Evolutionary conservation across 1,140 invertebrate species (phyloP).

Genomic region (Chironomus tepperi): DNA sequence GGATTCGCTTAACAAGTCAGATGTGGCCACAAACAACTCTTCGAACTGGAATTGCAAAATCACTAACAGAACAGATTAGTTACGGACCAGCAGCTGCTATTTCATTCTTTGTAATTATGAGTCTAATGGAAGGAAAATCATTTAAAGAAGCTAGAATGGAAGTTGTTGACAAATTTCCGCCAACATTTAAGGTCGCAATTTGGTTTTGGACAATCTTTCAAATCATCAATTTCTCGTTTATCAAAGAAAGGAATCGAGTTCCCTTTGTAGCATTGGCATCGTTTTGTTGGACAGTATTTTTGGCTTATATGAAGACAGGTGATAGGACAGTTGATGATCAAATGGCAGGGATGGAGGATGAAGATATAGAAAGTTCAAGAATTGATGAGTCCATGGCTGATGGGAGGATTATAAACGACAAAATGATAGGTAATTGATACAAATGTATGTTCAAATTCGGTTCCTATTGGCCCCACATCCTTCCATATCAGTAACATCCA

Average conservation of each 20-base stretch:
- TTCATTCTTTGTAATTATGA: slow-evolving; percentile 75
- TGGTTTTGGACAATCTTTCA: slow-evolving; percentile 75
- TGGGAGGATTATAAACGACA: no score
- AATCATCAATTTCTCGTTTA: slow-evolving; percentile 68
- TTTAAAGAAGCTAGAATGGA: slow-evolving; percentile 56
- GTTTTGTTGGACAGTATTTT: slow-evolving; percentile 73
- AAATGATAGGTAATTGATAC: no score
- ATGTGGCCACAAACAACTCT: slow-evolving; percentile 56
- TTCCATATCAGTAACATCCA: no score
- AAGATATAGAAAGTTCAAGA: no score
- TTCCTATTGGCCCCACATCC: no score
- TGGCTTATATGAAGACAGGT: slow-evolving; percentile 76
- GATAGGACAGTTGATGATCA: no score
- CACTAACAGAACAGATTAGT: slow-evolving; percentile 68
- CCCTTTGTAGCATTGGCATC: slow-evolving; percentile 75
- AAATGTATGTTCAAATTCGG: no score
- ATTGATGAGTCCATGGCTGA: no score
- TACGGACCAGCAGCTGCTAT: slow-evolving; percentile 71
- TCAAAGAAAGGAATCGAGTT: slow-evolving; percentile 70
- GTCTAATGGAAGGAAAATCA: slow-evolving; percentile 62
- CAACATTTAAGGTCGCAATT: slow-evolving; percentile 68
- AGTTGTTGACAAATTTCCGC: slow-evolving; percentile 64
- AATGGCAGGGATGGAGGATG: slow-evolving; percentile 32
- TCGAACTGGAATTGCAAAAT: slow-evolving; percentile 57
- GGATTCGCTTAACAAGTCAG: slow-evolving; percentile 48